Conservation (phyloP, 2,888 invertebrate genomes). For the Aplocera efformata region DNA sequence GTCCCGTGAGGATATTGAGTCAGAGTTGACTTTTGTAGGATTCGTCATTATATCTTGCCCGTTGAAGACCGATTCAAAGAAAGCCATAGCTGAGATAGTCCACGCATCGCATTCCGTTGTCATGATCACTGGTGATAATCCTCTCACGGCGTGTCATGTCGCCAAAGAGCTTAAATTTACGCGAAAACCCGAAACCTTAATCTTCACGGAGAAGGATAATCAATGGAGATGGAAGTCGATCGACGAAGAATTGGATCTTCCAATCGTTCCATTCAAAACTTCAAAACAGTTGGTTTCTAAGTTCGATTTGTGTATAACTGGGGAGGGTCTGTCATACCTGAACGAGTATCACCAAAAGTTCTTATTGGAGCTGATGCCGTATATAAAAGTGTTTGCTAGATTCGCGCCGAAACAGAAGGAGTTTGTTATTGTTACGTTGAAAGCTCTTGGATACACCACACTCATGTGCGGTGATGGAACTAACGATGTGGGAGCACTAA, state of each 20-base stretch:
- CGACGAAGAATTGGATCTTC: slow-evolving; percentile 79
- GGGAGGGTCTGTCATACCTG: slow-evolving; percentile 90
- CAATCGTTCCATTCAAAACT: slow-evolving; percentile 70
- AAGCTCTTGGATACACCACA: slow-evolving; percentile 92
- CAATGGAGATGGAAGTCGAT: slow-evolving; percentile 91
- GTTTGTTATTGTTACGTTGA: slow-evolving; percentile 93
- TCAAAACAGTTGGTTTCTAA: slow-evolving; percentile 83
- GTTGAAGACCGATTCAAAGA: slow-evolving; percentile 96
- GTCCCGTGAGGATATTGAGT: slow-evolving; percentile 93
- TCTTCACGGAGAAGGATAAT: slow-evolving; percentile 77
- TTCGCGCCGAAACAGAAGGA: slow-evolving; percentile 99
- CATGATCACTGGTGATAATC: slow-evolving; percentile 99
- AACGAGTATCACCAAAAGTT: slow-evolving; percentile 82
- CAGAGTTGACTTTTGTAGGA: slow-evolving; percentile 93
- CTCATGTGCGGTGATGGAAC: slow-evolving; percentile 99
- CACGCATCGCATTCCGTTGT: slow-evolving; percentile 96
- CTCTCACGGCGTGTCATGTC: slow-evolving; percentile 99
- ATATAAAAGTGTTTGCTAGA: slow-evolving; percentile 95
- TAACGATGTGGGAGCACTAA: slow-evolving; percentile 99
- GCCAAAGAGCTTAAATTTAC: slow-evolving; percentile 96
- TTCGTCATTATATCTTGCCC: slow-evolving; percentile 99
- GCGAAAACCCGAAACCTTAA: slow-evolving; percentile 83
- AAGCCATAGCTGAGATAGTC: slow-evolving; percentile 96
- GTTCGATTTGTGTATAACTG: slow-evolving; percentile 97
- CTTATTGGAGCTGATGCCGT: slow-evolving; percentile 87